Base-by-base conservation (phyloP, 2,797 vertebrate species). In the Bradypodion pumilum region DNA sequence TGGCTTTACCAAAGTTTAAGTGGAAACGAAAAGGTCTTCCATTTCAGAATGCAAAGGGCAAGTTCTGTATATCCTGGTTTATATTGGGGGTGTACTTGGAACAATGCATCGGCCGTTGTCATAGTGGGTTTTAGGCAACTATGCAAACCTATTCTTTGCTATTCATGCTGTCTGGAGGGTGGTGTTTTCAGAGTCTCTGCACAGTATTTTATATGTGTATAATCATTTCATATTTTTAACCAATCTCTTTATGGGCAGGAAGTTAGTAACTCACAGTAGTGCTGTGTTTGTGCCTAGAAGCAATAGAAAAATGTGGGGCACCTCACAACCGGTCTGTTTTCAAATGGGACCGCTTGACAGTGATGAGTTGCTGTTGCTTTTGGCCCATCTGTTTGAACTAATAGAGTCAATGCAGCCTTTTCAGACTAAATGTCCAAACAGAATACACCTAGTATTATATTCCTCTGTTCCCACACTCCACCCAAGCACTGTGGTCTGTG, bases 381-480 rank as follows among this genome's bases (percentile, higher is more conserved):
- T 82, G 80, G 80, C 74, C 37, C 21, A 37, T 37, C 60, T 35
- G 21, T 44, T 74, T 46, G 35, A 37, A 37, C 35, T 72, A 13
- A 23, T 35, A 44, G 65, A 35, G 80, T 78, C 80, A 81, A 70
- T 56, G 68, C 80, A n/a, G 65, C 56, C 79, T 81, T 81, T 81
- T 86, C 74, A 82, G 81, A 44, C 21, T 42, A 82, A 73, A 72
- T 86, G 77, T 46, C 75, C 74, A 78, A 86, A 59, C 37, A 16
- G 59, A 78, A 82, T 62, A 73, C 80, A 86, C 85, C 75, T 73
- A 60, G 80, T 66, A 62, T 32, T 35, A 40, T 32, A 32, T 59
- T 86, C 78, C 74, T n/a, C 59, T 32, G 7, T 82, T 82, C 85
- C 80, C 80, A 78, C 37, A 82, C 85, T 56, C 80, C 74, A 78